Conservation (phyloP, 2,888 invertebrate genomes). For the Argyresthia albistria region DNA sequence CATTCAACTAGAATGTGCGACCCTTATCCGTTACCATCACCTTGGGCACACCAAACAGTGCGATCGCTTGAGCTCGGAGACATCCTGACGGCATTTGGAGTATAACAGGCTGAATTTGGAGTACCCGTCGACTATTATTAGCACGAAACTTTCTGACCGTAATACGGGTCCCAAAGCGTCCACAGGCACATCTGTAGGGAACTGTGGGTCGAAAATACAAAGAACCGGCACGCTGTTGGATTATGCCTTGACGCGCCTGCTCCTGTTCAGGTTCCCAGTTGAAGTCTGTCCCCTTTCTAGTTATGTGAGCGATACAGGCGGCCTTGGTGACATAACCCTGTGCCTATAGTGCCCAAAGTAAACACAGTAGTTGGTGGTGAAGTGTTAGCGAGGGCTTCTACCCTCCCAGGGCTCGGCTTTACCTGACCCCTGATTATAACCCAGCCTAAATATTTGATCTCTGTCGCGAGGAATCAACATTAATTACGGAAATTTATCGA, state of each 20-base stretch:
- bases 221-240: constrained; percentile 9
- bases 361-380: not conserved
- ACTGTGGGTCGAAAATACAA: constrained; percentile 11
- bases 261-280: constrained; percentile 2
- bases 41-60: constrained; percentile 4
- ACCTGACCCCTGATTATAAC: not conserved
- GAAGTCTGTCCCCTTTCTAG: not conserved
- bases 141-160: constrained; percentile 1
- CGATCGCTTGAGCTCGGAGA: not conserved
- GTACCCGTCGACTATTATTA: constrained; percentile 2
- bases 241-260: not conserved
- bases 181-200: constrained; percentile 15
- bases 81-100: constrained; percentile 1
- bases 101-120: constrained; percentile 2
- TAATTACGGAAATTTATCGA: not conserved
- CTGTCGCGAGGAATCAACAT: not conserved
- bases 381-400: constrained; percentile 1
- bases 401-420: not conserved
- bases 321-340: not conserved
- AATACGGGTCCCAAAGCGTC: constrained; percentile 4
- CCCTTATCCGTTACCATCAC: constrained; percentile 3
- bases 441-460: not conserved
- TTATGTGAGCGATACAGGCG: not conserved
- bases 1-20: constrained; percentile 2
- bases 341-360: constrained; percentile 3